phyloP scores from a whole-genome alignment of 1,140 invertebrate genomes.

The Drosophila lowei region DNA sequence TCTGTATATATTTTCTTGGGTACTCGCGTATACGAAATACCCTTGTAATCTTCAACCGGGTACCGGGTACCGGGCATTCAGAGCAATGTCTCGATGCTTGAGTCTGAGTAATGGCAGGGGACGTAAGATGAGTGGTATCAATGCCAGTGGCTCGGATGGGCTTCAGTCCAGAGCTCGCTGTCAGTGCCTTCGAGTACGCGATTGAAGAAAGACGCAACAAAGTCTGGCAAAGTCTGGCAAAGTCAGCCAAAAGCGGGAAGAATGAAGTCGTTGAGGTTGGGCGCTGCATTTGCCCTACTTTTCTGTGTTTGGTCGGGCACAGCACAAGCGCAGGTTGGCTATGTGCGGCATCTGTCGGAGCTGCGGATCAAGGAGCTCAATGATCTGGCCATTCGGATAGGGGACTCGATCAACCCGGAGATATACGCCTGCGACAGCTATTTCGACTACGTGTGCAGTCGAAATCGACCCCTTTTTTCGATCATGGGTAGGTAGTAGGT shows the following conservation, averaged over 20 bases:
- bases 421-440: slow-evolving; percentile 75
- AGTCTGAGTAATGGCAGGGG: slow-evolving; percentile 21
- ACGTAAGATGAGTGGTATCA: slow-evolving; percentile 14
- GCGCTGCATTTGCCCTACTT: slow-evolving; percentile 10
- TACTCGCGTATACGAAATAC: not conserved
- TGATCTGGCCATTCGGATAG: slow-evolving; percentile 51
- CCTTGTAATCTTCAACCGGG: too few species aligned
- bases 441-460: slow-evolving; percentile 77
- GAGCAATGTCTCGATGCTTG: too few species aligned
- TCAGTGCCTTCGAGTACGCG: slow-evolving; percentile 38
- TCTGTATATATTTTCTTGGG: too few species aligned
- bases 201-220: slow-evolving; percentile 9
- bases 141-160: slow-evolving; percentile 19
- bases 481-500: slow-evolving; percentile 62
- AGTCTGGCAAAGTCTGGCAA: not conserved
- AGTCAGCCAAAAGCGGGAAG: slow-evolving; percentile 3
- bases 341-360: slow-evolving; percentile 59
- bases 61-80: not conserved
- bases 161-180: slow-evolving; percentile 8
- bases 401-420: slow-evolving; percentile 63
- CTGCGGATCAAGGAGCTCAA: slow-evolving; percentile 67
- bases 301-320: slow-evolving; percentile 9
- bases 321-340: slow-evolving; percentile 46
- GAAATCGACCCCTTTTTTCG: slow-evolving; percentile 68
- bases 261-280: slow-evolving; percentile 5